Evolutionary conservation across 1,140 invertebrate species (phyloP).

Genomic region (Euwallacea similis): DNA sequence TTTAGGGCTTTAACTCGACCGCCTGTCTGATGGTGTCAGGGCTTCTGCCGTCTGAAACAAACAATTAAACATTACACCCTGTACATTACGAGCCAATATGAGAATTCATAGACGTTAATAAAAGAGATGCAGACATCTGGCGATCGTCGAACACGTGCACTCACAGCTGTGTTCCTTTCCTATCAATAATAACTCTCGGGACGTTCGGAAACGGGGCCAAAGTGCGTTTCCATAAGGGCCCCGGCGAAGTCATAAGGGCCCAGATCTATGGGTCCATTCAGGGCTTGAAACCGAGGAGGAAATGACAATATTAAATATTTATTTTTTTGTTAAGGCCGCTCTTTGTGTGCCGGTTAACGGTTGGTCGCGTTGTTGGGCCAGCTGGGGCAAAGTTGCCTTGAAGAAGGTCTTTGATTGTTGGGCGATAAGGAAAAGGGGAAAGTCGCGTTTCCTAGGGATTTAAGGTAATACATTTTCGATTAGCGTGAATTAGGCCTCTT

Average conservation of each 20-base stretch:
- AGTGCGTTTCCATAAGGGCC: neutral
- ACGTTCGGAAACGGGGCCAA: conserved; percentile 1
- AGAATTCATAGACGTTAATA: conserved; percentile 24
- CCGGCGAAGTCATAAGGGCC: conserved; percentile 2
- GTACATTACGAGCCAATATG: conserved; percentile 4
- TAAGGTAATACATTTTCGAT: no score
- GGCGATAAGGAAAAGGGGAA: neutral
- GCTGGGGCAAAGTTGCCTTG: neutral
- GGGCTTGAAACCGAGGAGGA: conserved; percentile 9
- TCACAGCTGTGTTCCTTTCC: conserved; percentile 25
- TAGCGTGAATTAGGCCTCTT: no score
- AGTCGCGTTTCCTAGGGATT: neutral
- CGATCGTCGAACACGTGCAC: conserved; percentile 23
- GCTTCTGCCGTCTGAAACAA: conserved; percentile 53
- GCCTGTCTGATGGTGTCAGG: conserved; percentile 48
- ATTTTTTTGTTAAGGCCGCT: conserved; percentile 18
- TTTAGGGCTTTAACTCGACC: neutral
- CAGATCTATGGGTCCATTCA: conserved; percentile 21
- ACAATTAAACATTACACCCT: conserved; percentile 34
- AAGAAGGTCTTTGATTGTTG: neutral
- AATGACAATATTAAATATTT: conserved; percentile 22
- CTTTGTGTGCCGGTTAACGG: conserved; percentile 13
- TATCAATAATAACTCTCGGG: conserved; percentile 22
- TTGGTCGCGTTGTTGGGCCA: conserved; percentile 10
- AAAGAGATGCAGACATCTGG: conserved; percentile 21